Percentiles rank a stretch among this genome's conserved stretches.
Evolutionary conservation across 2,797 vertebrate species (phyloP).

Genomic region (Prunella strophiata): DNA sequence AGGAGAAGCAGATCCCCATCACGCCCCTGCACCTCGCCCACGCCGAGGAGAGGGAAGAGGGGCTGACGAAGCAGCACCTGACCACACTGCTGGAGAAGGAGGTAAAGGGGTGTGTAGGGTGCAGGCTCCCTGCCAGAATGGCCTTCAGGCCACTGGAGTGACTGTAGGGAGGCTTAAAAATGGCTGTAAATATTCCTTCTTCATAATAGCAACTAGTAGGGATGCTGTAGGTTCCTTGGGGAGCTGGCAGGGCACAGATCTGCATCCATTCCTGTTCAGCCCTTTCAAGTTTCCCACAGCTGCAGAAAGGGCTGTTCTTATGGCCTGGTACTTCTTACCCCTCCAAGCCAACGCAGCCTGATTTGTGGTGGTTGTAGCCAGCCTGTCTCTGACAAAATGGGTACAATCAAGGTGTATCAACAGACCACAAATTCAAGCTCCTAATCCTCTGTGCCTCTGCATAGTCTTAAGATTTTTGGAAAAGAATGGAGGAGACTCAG

Average conservation of each 20-base stretch:
- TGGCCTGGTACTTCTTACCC: background rate
- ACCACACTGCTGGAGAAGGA: constrained; percentile 90
- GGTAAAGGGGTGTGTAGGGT: constrained; percentile 73
- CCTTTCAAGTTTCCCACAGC: background rate
- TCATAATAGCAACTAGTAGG: rapidly evolving
- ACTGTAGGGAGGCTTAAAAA: background rate
- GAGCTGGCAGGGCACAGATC: background rate
- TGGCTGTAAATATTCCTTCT: background rate
- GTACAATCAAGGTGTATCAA: background rate
- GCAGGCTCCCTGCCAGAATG: background rate
- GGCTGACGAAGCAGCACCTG: constrained; percentile 84
- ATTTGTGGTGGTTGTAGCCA: background rate
- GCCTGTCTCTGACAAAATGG: background rate
- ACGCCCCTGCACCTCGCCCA: constrained; percentile 74
- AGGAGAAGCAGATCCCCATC: constrained; percentile 96
- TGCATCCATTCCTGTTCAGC: rapidly evolving
- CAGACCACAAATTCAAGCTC: background rate
- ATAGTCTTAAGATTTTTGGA: background rate
- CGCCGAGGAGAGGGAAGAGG: constrained; percentile 66
- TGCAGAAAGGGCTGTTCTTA: background rate
- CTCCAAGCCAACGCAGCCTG: rapidly evolving
- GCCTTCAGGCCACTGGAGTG: background rate
- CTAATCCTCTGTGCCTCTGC: background rate
- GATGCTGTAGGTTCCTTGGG: background rate
- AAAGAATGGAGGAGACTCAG: background rate